Percentiles rank a stretch among this genome's conserved stretches.
phyloP scores from a whole-genome alignment of 2,797 vertebrate species.

The Typhlichthys eigenmanni region DNA sequence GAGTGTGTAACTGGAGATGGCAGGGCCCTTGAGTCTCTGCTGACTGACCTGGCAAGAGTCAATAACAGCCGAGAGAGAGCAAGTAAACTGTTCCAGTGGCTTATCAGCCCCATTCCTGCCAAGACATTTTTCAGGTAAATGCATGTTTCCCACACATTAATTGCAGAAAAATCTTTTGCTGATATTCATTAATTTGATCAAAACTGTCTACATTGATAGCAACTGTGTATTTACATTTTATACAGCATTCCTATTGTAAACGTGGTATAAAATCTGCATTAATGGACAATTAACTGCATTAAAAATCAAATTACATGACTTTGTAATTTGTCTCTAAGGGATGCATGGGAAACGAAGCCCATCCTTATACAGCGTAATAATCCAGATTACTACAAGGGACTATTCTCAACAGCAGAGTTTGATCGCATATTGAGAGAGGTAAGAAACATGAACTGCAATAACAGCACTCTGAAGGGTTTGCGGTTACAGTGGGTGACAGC shows the following conservation, averaged over 20 bases:
- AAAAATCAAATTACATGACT: background rate
- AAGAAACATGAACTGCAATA: constrained; percentile 9
- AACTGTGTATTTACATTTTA: no score
- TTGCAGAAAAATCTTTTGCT: no score
- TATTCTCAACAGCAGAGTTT: constrained; percentile 91
- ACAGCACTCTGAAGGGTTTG: background rate
- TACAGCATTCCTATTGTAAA: no score
- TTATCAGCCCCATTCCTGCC: constrained; percentile 80
- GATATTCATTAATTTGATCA: no score
- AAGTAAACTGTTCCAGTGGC: constrained; percentile 86
- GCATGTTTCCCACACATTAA: no score
- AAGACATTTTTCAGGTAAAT: constrained; percentile 35
- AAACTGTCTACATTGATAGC: no score
- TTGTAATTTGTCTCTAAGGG: constrained; percentile 53
- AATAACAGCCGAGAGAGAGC: constrained; percentile 88
- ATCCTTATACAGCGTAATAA: constrained; percentile 83
- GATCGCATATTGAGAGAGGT: constrained; percentile 85
- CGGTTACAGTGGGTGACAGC: background rate
- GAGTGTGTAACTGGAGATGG: constrained; percentile 15
- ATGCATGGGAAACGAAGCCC: constrained; percentile 90
- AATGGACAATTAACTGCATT: no score
- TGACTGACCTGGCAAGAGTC: constrained; percentile 75
- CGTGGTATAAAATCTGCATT: background rate
- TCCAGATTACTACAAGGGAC: constrained; percentile 83
- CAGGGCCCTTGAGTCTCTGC: constrained; percentile 61